Conservation (phyloP, 2,797 vertebrate species). For the Cercopithecus diana region DNA sequence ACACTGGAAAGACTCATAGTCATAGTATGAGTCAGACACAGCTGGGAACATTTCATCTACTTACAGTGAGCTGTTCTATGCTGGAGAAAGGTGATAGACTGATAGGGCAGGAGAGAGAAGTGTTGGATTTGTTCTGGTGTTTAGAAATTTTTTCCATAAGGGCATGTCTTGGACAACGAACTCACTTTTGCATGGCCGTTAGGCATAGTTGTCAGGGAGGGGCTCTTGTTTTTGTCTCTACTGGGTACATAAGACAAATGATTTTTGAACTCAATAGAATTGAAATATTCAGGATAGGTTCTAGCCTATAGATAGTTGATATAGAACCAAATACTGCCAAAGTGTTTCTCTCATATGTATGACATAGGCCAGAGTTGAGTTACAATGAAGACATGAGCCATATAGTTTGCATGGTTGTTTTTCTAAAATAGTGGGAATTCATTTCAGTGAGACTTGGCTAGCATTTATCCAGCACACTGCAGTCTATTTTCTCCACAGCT, state of each 20-base stretch:
- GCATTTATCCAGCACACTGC: slow-evolving; percentile 21
- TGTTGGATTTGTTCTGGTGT: slow-evolving; percentile 37
- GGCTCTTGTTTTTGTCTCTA: slow-evolving; percentile 52
- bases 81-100: slow-evolving; percentile 47
- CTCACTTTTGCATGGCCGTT: slow-evolving; percentile 39
- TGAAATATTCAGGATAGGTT: not conserved
- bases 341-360: not conserved
- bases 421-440: slow-evolving; percentile 27
- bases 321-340: not conserved
- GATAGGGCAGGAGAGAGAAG: slow-evolving; percentile 46
- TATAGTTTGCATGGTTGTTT: not conserved
- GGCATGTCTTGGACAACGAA: slow-evolving; percentile 38
- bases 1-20: slow-evolving; percentile 64
- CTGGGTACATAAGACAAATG: not conserved
- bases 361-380: not conserved
- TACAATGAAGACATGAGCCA: not conserved
- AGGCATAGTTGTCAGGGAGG: slow-evolving; percentile 56
- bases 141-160: slow-evolving; percentile 61
- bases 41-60: slow-evolving; percentile 72
- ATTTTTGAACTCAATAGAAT: slow-evolving; percentile 44
- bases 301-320: not conserved
- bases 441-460: slow-evolving; percentile 39
- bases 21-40: slow-evolving; percentile 74
- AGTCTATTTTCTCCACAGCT: slow-evolving; percentile 66
- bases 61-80: slow-evolving; percentile 68